A percentile compares a stretch with the other conserved stretches of the same genome.
phyloP scores from a whole-genome alignment of 2,888 invertebrate species.

The Onthophagus sagittarius region DNA sequence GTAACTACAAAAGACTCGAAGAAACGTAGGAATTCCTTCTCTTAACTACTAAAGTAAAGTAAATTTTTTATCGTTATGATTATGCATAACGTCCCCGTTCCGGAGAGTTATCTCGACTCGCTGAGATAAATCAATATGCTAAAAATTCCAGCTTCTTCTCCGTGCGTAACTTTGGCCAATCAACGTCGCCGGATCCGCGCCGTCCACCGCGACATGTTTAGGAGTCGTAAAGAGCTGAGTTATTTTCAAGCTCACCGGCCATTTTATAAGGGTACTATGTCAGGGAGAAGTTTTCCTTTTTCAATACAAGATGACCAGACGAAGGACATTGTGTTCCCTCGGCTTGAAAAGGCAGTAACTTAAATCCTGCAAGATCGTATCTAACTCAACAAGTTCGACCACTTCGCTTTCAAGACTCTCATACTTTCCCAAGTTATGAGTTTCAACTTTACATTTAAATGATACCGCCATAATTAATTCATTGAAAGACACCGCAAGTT shows the following conservation, averaged over 20 bases:
- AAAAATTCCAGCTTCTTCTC: not conserved
- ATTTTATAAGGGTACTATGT: not conserved
- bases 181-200: not conserved
- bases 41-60: not conserved
- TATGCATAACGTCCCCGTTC: not conserved
- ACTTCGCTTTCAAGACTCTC: too few relatives aligned
- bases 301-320: not conserved
- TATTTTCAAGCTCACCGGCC: not conserved
- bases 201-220: not conserved
- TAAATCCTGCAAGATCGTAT: too few relatives aligned
- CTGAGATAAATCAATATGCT: not conserved
- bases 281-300: not conserved
- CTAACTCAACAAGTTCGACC: too few relatives aligned
- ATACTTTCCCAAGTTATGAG: too few relatives aligned
- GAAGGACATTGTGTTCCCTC: not conserved
- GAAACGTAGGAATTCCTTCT: too few relatives aligned
- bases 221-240: not conserved
- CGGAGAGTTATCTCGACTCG: not conserved
- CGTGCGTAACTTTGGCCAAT: not conserved
- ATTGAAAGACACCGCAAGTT: too few relatives aligned
- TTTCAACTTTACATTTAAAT: too few relatives aligned
- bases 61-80: not conserved
- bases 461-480: too few relatives aligned
- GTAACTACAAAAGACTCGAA: not conserved
- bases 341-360: too few relatives aligned